Evolutionary conservation across 2,113 vertebrate species (phyloP).

Genomic region (Elephas maximus): DNA sequence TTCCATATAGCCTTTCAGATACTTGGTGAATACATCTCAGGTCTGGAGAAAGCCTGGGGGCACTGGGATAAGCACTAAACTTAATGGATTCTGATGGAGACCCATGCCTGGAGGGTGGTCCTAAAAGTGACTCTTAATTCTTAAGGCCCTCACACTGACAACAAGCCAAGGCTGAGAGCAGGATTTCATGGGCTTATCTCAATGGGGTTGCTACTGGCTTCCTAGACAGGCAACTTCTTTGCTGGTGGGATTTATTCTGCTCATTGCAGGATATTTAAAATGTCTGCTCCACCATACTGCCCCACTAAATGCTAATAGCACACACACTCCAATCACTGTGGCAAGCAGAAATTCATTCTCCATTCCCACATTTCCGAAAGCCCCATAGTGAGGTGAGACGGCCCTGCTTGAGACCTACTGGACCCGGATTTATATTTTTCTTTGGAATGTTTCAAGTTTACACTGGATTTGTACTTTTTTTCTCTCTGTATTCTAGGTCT

Average conservation of each 20-base stretch:
- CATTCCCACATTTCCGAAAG: not conserved
- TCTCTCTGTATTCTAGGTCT: not conserved
- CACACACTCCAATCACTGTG: not conserved
- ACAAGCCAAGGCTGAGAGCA: not conserved
- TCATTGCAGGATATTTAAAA: not conserved
- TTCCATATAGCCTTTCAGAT: conserved; percentile 25
- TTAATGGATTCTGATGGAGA: not conserved
- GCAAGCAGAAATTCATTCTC: not conserved
- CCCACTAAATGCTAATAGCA: not conserved
- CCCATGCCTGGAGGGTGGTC: not conserved
- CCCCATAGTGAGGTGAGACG: not conserved
- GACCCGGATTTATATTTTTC: not conserved
- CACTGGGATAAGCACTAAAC: not conserved
- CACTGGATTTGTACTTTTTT: not conserved
- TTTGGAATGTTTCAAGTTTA: not conserved
- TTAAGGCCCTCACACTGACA: not conserved
- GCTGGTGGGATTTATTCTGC: not conserved
- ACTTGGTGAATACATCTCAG: not conserved
- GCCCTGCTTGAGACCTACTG: not conserved
- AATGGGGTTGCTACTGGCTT: not conserved
- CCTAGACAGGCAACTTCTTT: not conserved
- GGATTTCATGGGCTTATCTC: not conserved
- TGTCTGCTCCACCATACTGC: accelerated
- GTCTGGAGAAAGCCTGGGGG: conserved; percentile 27
- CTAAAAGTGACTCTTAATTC: not conserved